Base-by-base conservation (phyloP, 1,140 invertebrate genomes). In the Drosophila lacertosa region DNA sequence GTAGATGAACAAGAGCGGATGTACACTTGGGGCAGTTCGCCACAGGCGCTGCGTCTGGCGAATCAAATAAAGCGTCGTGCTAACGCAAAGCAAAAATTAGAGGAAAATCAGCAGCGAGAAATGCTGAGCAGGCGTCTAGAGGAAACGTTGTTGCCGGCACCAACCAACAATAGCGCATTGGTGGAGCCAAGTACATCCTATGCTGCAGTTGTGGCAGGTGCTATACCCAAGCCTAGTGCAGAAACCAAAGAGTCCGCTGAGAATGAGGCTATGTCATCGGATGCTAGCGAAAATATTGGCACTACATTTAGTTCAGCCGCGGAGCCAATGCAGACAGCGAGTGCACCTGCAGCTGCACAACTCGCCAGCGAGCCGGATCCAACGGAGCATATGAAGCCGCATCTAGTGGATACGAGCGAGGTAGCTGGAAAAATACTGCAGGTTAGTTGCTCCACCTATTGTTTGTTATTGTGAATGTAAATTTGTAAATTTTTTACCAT, bases 11-110 rank as follows among this genome's bases (percentile, higher is more conserved):
- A 94, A 45, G 95, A 96, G 79, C 93, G 94, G 79, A 91, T 97
- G 10, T 96, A 94, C 75, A 93, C 93, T 5, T 97, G 96, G 96
- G 96, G 96, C 3, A 94, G 94, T 26, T 96, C 95, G 91, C 96
- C 96, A 0, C 95, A 96, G 91, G 94, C 94, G 64, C 91, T 97
- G 9, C 91, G 95, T 39, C 82, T 96, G 9, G 93, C 95, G 67
- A 94, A 95, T 51, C 94, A 95, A 86, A 92, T 93, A 9, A 93
- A 94, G 74, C 93, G 94, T 39, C 92, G 93, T 55, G 92, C 92
- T 6, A 92, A 94, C 45, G 91, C 93, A 24, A 86, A 92, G 13
- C 93, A 94, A 62, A 93, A 93, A 51, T 77, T 89, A 77, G 92
- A 47, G 58, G 90, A 91, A 48, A 73, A 74, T 57, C 80, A 91